Evolutionary conservation across 2,113 vertebrate genomes (phyloP).

Genomic region (Lonchura striata): DNA sequence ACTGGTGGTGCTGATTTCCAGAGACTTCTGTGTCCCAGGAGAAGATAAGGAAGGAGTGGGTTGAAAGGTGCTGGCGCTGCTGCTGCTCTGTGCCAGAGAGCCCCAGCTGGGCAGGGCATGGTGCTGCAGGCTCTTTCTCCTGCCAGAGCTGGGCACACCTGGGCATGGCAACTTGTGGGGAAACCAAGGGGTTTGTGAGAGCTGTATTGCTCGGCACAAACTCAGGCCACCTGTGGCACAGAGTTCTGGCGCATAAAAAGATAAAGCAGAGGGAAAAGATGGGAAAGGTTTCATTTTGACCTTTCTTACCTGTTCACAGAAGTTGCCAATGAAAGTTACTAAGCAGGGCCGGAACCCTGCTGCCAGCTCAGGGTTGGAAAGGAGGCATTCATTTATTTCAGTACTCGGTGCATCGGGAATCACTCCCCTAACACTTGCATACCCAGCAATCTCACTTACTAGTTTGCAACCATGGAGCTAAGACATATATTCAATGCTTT

Average conservation of each 20-base stretch:
- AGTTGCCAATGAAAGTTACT: background rate
- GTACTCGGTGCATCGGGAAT: background rate
- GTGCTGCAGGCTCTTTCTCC: background rate
- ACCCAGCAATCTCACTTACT: background rate
- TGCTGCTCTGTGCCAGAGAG: too few species aligned
- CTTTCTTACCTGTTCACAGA: too few species aligned
- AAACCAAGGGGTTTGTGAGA: background rate
- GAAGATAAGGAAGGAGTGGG: too few species aligned
- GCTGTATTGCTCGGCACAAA: background rate
- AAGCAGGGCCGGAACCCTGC: background rate
- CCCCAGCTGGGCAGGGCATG: too few species aligned
- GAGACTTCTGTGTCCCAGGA: too few species aligned
- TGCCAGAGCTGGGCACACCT: background rate
- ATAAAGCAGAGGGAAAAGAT: too few species aligned
- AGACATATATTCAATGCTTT: background rate
- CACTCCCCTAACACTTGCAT: background rate
- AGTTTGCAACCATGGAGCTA: background rate
- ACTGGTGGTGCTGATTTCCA: too few species aligned
- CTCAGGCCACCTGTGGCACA: accelerated
- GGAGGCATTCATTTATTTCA: background rate
- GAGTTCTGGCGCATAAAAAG: too few species aligned
- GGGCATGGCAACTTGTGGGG: background rate
- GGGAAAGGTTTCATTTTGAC: accelerated
- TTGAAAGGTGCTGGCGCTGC: too few species aligned
- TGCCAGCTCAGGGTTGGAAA: background rate